A percentile compares a stretch with the other conserved stretches of the same genome.
These are phyloP conservation scores for Babyrousa celebensis DNA, from an alignment of 2,797 vertebrate species.

Conservation along the genomic window DNA sequence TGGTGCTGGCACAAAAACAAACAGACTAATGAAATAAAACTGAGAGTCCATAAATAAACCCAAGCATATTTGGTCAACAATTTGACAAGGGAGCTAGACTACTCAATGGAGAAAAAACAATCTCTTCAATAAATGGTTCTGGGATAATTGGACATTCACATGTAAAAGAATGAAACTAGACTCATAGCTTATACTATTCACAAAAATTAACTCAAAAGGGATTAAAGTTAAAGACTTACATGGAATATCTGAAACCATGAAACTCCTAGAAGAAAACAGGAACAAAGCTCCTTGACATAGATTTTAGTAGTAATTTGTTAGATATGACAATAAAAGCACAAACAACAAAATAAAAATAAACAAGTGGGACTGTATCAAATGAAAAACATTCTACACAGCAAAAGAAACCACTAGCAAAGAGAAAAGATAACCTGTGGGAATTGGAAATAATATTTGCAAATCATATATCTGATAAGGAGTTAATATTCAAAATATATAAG, in stretches of 20 bases:
- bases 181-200: neutral
- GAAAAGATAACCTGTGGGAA: too few species aligned
- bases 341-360: neutral
- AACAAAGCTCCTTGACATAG: neutral
- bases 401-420: too few species aligned
- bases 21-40: neutral
- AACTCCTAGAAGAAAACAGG: neutral
- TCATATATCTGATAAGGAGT: too few species aligned
- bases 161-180: neutral
- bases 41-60: neutral
- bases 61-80: neutral
- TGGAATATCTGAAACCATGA: neutral
- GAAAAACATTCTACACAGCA: neutral
- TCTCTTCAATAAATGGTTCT: neutral
- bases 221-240: neutral
- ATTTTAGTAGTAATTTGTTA: neutral
- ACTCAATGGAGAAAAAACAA: neutral
- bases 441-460: too few species aligned
- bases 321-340: neutral
- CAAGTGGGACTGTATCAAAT: rapidly evolving
- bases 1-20: neutral
- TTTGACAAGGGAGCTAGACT: neutral
- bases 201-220: neutral
- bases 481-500: too few species aligned
- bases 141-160: neutral